These are phyloP conservation scores for Gallinago undulata DNA, from an alignment of 2,113 vertebrate species.

Conservation along the genomic window DNA sequence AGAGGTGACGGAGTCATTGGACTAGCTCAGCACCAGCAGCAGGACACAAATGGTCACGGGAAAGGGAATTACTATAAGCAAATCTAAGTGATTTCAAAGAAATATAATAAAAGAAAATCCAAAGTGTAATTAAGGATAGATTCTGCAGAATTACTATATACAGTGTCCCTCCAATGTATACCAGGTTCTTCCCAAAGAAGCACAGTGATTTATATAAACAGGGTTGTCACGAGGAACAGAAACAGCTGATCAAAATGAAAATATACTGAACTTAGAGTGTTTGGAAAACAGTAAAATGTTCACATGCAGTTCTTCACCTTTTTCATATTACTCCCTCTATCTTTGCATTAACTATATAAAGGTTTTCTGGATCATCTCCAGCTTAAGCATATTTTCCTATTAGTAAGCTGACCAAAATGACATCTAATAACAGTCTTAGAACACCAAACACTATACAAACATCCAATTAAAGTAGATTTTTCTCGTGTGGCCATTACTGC, in stretches of 20 bases:
- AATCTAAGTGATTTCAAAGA: slow-evolving; percentile 2
- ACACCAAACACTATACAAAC: not conserved
- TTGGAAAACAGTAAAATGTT: not conserved
- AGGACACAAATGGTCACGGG: slow-evolving; percentile 19
- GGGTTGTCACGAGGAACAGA: not conserved
- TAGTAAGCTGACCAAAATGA: not conserved
- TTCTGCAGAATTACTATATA: not conserved
- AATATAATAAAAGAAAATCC: not conserved
- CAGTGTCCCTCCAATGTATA: not conserved
- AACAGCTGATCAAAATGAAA: not conserved
- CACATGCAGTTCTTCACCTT: not conserved
- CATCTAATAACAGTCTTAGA: not conserved
- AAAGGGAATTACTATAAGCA: not conserved
- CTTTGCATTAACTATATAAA: not conserved
- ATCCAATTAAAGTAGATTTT: slow-evolving; percentile 20
- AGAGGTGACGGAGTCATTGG: slow-evolving; percentile 34
- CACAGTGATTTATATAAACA: not conserved
- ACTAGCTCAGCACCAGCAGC: not conserved
- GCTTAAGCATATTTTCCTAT: not conserved
- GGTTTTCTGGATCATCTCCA: not conserved
- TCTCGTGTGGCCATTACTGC: not conserved
- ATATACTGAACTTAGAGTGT: not conserved
- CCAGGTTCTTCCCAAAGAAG: not conserved
- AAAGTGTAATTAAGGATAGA: not conserved
- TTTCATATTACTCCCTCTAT: not conserved